phyloP scores from a whole-genome alignment of 2,888 invertebrate genomes.

The Metallyticus violacea region DNA sequence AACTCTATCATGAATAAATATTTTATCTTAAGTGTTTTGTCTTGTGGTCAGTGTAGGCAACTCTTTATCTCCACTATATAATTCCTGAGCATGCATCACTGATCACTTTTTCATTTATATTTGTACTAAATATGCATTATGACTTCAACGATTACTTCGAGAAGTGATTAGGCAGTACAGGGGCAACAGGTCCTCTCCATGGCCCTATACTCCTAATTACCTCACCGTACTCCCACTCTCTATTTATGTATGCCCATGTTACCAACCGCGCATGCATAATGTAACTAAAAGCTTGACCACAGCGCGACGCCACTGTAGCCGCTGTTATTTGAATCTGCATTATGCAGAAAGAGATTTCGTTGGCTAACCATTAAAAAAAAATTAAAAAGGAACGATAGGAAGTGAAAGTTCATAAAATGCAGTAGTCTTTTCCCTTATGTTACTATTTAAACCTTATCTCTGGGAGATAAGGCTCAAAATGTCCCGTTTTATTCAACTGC shows the following conservation, averaged over 20 bases:
- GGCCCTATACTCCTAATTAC: not conserved
- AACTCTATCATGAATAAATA: no score
- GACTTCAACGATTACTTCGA: no score
- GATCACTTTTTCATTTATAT: no score
- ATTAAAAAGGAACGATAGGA: not conserved
- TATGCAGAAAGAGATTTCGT: not conserved
- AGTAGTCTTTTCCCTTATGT: not conserved
- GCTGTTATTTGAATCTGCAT: not conserved
- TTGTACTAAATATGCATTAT: no score
- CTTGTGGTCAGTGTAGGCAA: no score
- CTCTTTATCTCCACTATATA: no score
- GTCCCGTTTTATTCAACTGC: not conserved
- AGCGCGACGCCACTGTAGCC: not conserved
- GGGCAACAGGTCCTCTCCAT: not conserved
- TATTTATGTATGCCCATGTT: not conserved
- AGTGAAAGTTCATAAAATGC: not conserved
- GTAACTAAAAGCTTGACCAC: not conserved
- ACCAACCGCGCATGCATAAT: not conserved
- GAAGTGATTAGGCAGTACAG: not conserved
- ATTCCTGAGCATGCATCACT: no score
- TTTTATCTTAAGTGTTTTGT: no score
- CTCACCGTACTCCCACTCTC: not conserved
- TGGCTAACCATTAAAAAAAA: no score
- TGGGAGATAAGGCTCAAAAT: not conserved
- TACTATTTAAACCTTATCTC: no score